A percentile compares a stretch with the other conserved stretches of the same genome.
Conservation (phyloP, 2,888 invertebrate genomes). For the Eupithecia centaureata region DNA sequence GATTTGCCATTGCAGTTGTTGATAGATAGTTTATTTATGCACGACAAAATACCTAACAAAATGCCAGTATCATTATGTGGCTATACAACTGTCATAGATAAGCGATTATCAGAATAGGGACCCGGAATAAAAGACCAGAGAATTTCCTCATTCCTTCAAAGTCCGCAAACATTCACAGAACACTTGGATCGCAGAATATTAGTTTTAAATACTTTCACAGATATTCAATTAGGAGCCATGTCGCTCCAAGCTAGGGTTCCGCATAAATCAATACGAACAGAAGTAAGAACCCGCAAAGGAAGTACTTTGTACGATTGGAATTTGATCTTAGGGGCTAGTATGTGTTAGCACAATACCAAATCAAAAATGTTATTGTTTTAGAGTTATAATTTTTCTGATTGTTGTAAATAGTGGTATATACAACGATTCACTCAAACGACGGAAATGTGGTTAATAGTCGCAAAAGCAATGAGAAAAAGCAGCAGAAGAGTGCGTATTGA, state of each 20-base stretch:
- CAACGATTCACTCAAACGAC: background rate
- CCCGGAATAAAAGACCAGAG: background rate
- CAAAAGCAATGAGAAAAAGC: background rate
- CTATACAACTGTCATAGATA: too few species aligned
- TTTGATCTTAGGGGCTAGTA: slow-evolving; percentile 23
- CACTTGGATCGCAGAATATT: slow-evolving; percentile 19
- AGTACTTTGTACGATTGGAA: slow-evolving; percentile 22
- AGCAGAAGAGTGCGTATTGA: background rate
- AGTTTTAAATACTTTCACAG: slow-evolving; percentile 36
- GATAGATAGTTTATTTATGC: too few species aligned
- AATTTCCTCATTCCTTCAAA: background rate
- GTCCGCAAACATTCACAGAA: background rate
- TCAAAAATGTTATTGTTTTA: slow-evolving; percentile 4
- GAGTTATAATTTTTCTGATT: background rate
- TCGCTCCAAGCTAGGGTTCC: slow-evolving; percentile 22
- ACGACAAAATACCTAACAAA: too few species aligned
- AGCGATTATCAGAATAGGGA: too few species aligned
- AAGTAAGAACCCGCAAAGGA: slow-evolving; percentile 21
- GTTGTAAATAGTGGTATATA: background rate
- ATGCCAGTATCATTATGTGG: too few species aligned
- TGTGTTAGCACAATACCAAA: background rate
- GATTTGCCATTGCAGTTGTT: too few species aligned
- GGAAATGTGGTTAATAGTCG: background rate
- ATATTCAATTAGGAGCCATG: slow-evolving; percentile 38
- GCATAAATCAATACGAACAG: slow-evolving; percentile 36